Base-by-base conservation (phyloP, 2,797 vertebrate species). In the Craterocephalus amniculus region DNA sequence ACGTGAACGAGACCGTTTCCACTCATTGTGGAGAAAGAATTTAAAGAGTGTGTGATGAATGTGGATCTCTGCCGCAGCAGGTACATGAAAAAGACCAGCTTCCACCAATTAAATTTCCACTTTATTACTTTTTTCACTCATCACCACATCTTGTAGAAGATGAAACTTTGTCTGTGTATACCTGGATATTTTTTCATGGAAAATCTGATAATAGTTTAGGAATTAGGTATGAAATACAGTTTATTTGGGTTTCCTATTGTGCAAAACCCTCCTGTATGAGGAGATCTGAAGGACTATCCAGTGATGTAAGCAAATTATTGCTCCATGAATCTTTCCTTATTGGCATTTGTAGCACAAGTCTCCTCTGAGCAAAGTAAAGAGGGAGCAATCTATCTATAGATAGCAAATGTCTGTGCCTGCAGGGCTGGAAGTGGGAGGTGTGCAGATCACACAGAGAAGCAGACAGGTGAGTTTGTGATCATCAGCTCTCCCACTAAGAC, bases 1-100 rank as follows among this genome's bases (percentile, higher is more conserved):
- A 73, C 78, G 64, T 83, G 79, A 86, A 80, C 70, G 80, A 83
- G 70, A 63, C 72, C n/a, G 63, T 88, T 86, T 72, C 36, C 74
- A 76, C 78, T 85, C 84, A 81, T 72, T 80, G 73, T 83, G 81
- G 51, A 48, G 72, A 54, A 74, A 76, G 72, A 81, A 72, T 81
- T 73, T 82, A 74, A 85, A 65, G 77, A 80, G 57, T 56, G 58
- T 79, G 61, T 82, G 83, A 81, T 85, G 78, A 84, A 85, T 77
- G 70, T 56, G 77, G 58, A 56, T 71, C 51, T 74, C 11, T 67
- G 76, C 76, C 49, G 77, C 75, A 74, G 80, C 74, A 85, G 78
- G 84, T 81, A 67, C 76, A 78, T 75, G 77, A 70, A 84, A 84
- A 78, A 59, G 68, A 82, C 81, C 57, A 43, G 24, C 12, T 31